phyloP scores from a whole-genome alignment of 1,140 invertebrate species.

The Drosophila prosaltans region DNA sequence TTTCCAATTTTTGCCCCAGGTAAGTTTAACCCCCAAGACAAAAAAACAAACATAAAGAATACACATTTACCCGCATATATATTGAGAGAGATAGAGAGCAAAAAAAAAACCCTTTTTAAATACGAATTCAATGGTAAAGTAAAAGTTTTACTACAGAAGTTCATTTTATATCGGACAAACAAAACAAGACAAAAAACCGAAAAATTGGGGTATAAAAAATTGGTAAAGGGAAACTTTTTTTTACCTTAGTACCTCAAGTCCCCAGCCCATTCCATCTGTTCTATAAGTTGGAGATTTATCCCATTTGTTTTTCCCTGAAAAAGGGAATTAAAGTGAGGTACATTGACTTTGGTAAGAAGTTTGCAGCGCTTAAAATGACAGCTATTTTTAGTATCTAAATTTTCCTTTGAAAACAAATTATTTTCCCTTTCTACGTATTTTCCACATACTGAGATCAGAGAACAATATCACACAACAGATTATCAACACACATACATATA shows the following conservation, averaged over 20 bases:
- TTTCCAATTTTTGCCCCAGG: not conserved
- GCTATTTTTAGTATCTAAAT: too few relatives aligned
- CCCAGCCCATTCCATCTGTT: not conserved
- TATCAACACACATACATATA: too few relatives aligned
- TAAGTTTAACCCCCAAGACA: not conserved
- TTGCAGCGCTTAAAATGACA: not conserved
- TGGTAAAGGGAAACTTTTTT: constrained; percentile 14
- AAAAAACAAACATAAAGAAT: constrained; percentile 1
- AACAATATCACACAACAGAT: too few relatives aligned
- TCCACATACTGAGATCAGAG: too few relatives aligned
- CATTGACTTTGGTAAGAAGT: not conserved
- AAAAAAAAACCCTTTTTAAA: constrained; percentile 6
- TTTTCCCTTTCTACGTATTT: too few relatives aligned
- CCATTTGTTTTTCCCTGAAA: not conserved
- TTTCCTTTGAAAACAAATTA: too few relatives aligned
- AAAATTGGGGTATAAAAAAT: not conserved
- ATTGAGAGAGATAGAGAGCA: not conserved
- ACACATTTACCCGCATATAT: not conserved
- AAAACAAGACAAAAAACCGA: constrained; percentile 4
- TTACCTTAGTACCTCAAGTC: not conserved
- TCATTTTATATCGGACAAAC: constrained; percentile 31
- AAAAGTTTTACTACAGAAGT: constrained; percentile 13
- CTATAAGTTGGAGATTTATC: not conserved
- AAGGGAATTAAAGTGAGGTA: not conserved
- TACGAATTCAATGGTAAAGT: constrained; percentile 22